Base-by-base conservation (phyloP, 2,113 vertebrate species). In the Dromas ardeola region DNA sequence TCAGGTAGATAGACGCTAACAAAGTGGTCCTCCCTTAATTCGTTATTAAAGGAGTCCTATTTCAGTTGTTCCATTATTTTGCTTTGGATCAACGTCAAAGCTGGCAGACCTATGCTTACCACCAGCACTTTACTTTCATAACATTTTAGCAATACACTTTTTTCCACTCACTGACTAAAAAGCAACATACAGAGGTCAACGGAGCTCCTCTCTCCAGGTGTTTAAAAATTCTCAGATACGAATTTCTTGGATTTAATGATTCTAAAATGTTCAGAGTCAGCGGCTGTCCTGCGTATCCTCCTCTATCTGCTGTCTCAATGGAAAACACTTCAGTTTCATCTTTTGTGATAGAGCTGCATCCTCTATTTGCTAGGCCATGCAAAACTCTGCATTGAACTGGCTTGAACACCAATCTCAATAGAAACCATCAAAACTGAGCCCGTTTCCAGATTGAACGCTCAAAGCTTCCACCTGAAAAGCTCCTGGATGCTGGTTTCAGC, bases 221-320 rank as follows among this genome's bases (percentile, higher is more conserved):
- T 65, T 85, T 42, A 79, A 81, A 76, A 88, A 55, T 45, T 50
- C 20, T 66, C 5, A 0, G 45, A 52, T 71, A 69, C 0, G 0
- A 55, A 69, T 90, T 71, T 69, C 30, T 91, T 80, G 7, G 15
- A 69, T 72, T 81, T 79, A 88, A 86, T 61, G 61, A 67, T 36
- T 80, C 10, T 49, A 69, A 82, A 94, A 85, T 16, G 21, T 76
- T 76, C 55, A 62, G 50, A 76, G 23, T n/a, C 81, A 91, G 87
- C 74, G 85, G 73, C 10, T 91, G 16, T n/a, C 47, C 65, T 15
- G 0, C 0, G 4, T 49, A 89, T 63, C 32, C 36, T 61, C 59
- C 40, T 83, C 50, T 78, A 40, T 14, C 8, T 86, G 76, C n/a
- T 69, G 6, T 56, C 66, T 90, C 58, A 61, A 30, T 38, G 36